Evolutionary conservation across 2,888 invertebrate genomes (phyloP), one percentile per base, ranked within the genome.

Genomic region (Athalia rosae): DNA sequence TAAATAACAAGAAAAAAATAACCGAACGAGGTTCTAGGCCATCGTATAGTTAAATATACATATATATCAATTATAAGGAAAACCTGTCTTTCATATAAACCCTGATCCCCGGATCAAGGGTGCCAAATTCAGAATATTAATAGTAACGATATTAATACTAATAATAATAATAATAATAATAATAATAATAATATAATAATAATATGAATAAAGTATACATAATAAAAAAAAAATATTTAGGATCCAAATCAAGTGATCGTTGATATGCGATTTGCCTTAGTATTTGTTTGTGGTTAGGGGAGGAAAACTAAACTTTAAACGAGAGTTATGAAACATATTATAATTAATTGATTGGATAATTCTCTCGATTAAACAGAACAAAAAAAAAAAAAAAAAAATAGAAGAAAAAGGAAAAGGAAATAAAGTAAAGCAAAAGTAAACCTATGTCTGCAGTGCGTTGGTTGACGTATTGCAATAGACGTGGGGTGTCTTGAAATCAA

Each of bases 211-310:
- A n/a, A n/a, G n/a, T n/a, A n/a, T n/a, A n/a, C n/a, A n/a, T n/a
- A n/a, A n/a, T n/a, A 1, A 28, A 28, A 28, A 11, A 74, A 74
- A 11, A 48, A 48, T 50, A 41, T 61, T 61, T 48, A 74, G 28
- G 48, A 74, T 48, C 48, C 61, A 61, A 74, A 58, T 53, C n/a
- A 71, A 71, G 71, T 74, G 62, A 74, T 74, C 74, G 74, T 59
- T 48, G 28, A 77, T 48, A 76, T 61, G 77, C 67, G 59, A 77
- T 67, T 77, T 77, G 77, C 77, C 77, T 77, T 77, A 77, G 77
- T 77, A 77, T 56, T 59, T 61, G 58, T 67, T 41, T 69, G 28
- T 47, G 28, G 8, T 69, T 28, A 66, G 43, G 66, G 11, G 45
- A 74, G 28, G 15, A 9, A 45, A 69, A 56, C 4, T n/a, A 71